Evolutionary conservation across 1,140 invertebrate genomes (phyloP), one percentile per base, ranked within the genome.

Genomic region (Ceratoteleas bidentatus): DNA sequence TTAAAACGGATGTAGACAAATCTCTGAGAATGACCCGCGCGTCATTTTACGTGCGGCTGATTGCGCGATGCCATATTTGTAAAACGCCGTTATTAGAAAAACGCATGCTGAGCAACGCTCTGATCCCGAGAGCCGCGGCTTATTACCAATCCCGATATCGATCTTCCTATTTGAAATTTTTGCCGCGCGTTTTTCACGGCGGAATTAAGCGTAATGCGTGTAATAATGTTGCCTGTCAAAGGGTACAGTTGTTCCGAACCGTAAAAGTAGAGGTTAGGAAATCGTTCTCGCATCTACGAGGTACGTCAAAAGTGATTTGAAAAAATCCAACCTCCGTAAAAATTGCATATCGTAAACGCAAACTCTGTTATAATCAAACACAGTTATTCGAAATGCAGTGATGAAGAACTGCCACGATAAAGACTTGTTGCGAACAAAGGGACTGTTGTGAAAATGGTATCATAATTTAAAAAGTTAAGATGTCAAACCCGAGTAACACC

Each of bases 1-100:
- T 58, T 54, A 43, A 52, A 32, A 3, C 53, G 13, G 3, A 43
- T 54, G 49, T 62, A 62, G 61, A 76, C 68, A 76, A 61, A 54
- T 56, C 73, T 76, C 64, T 68, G 73, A 68, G 61, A 76, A 68
- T 76, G 64, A 68, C 33, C 68, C 6, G 50, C 47, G 64, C 56
- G 65, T 69, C 58, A 64, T 77, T 77, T 69, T 77, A 64, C 65
- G 50, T 62, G 33, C 52, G 65, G 10, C 15, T 64, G 58, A 77
- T 56, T 69, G 52, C 50, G 47, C 57, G 13, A 54, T 57, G 24
- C 65, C 65, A 69, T 77, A 77, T 77, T 77, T 70, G 74, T 64
- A 66, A 70, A 52, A 53, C 16, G 56, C 61, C 47, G 43, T 69
- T 56, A 69, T 68, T 76, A 54, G 56, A 50, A 76, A 62, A 56